Base-by-base conservation (phyloP, 2,113 vertebrate genomes). In the Bubo bubo region DNA sequence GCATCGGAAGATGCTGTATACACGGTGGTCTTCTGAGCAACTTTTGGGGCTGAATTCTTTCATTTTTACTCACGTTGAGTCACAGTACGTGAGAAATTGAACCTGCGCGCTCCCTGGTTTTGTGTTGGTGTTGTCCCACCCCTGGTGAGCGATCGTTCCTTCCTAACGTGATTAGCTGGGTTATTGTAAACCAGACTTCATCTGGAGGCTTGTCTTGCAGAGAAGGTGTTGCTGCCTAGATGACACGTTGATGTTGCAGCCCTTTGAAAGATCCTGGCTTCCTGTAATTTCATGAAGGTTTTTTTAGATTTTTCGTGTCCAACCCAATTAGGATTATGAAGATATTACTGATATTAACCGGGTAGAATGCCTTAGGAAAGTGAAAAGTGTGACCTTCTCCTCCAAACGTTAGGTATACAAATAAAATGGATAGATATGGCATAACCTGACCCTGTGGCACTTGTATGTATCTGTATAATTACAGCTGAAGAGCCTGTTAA, bases 391-490 rank as follows among this genome's bases (percentile, higher is more conserved):
- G 72, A 67, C 92, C 87, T 96, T 89, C 74, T 93, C 70, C 50
- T 70, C 58, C 74, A 62, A 14, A 55, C 86, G 30, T 85, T 50
- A 95, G 93, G 83, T 95, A 26, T 88, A 88, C 96, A 85, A 64
- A 80, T 73, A 82, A 94, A 92, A 91, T 47, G 59, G 70, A 64
- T 91, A 90, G 86, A 87, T 86, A 76, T 0, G 70, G 74, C 95
- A 37, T 64, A 94, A 94, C 95, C 92, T 93, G 95, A 95, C 94
- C 96, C 95, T 6, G 92, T 93, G 90, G 88, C 91, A 96, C 77
- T 97, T 86, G 92, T 95, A 95, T 94, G 83, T 95, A 94, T 95
- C 95, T 94, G 94, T 95, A 93, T 95, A 97, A 96, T 95, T 95
- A 96, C 95, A 58, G 89, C 93, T 94, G 94, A 93, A 95, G 95